Evolutionary conservation across 2,113 vertebrate species (phyloP), one percentile per base, ranked within the genome.

Genomic region (Talpa occidentalis): DNA sequence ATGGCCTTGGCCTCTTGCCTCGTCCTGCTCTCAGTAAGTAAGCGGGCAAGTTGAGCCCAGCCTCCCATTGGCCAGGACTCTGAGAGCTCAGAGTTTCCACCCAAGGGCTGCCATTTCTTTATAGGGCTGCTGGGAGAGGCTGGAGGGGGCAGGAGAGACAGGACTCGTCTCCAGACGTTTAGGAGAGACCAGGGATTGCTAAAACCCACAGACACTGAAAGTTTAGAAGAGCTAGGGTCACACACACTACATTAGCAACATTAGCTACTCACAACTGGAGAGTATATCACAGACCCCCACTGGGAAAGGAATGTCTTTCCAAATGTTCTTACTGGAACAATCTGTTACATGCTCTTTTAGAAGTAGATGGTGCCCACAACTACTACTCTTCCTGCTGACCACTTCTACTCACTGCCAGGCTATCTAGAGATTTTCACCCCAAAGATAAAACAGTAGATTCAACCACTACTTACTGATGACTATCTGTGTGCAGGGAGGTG

Each of bases 71-170:
- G 97, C 97, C 94, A 97, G 82, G 97, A 81, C 90, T 37, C 95
- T n/a, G 49, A 90, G 90, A 95, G 95, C 93, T 98, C 97, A 98
- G 93, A 97, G 82, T 98, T 98, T 98, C 98, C 97, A 97, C 96
- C 80, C 60, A 49, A 83, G 89, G 64, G 67, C 93, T 98, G 95
- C 97, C 96, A 64, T 96, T 97, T 97, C 95, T 69, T 96, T 92
- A 79, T 10, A 37, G 21, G 52, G 11, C 66, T 6, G 4, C 15
- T 21, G 82, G 42, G 70, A 95, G 76, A 96, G 94, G 90, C 95
- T 77, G 78, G 44, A 73, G 92, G 88, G 93, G 40, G 93, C 26
- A 16, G 67, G 42, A 97, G 91, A 97, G 96, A 96, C 72, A 70
- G 35, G 56, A 86, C 87, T 42, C 93, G 88, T 95, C 96, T 95